Evolutionary conservation across 1,140 invertebrate genomes (phyloP), one percentile per base, ranked within the genome.

Genomic region (Trachymyrmex cornetzi): DNA sequence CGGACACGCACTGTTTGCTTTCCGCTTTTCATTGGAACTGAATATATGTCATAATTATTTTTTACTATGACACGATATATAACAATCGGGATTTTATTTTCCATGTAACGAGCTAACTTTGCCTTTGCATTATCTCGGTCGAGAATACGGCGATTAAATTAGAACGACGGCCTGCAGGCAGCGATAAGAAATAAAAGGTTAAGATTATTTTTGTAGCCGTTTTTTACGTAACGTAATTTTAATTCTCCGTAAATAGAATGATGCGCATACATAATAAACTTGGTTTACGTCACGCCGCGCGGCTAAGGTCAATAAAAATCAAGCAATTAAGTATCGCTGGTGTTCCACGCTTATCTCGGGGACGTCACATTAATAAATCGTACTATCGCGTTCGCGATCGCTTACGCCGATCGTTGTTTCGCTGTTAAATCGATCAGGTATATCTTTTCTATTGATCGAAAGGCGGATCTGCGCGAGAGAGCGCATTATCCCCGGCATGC

Each of bases 211-310:
- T 71, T 57, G 55, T 50, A 84, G 34, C 34, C 4, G 27, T 48
- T 84, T 84, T 84, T 84, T 75, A 30, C 80, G 22, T 84, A 74
- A 84, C 27, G n/a, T 84, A 74, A 84, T 84, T 75, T 75, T 84
- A 84, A 84, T 84, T 6, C 24, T 22, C 69, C 69, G 24, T 9
- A 84, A 84, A 84, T 84, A 84, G 55, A 69, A 74, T 50, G 30
- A 75, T 27, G 80, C 44, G 63, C 80, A 74, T 75, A 55, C 80
- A 84, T 84, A 84, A 84, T 84, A 75, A 75, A 44, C 53, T 11
- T 27, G 55, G 80, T 84, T 75, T 84, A 84, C 80, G 80, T 84
- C 69, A 84, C 27, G 44, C 34, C 11, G 61, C 44, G 44, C 16
- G 12, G n/a, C 77, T 81, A 71, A 81, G 80, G 80, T 82, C 79